These are phyloP conservation scores for Saccopteryx leptura DNA, from an alignment of 2,113 vertebrate genomes.

Conservation along the genomic window DNA sequence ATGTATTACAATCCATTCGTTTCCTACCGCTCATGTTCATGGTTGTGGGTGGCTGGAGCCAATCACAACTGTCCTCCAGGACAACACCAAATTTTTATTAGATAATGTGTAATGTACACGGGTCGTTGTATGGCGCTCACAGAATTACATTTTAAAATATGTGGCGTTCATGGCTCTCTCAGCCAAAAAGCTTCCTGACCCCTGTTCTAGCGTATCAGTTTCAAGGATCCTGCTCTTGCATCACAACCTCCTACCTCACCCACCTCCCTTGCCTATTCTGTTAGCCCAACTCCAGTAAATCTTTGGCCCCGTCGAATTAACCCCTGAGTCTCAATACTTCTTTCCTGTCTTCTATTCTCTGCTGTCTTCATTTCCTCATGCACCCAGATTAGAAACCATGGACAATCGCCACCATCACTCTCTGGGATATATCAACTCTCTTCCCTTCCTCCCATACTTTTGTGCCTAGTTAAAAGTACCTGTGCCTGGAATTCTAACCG, in stretches of 20 bases:
- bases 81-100: too few species aligned
- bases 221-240: background rate
- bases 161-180: too few species aligned
- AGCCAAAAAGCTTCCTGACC: too few species aligned
- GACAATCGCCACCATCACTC: rapidly evolving
- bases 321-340: background rate
- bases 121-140: too few species aligned
- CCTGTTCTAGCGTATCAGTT: background rate
- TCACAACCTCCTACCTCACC: background rate
- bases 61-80: too few species aligned
- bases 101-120: too few species aligned
- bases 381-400: background rate
- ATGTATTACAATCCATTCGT: too few species aligned
- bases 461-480: background rate
- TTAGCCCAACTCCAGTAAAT: background rate
- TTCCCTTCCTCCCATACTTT: background rate
- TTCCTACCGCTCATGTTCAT: too few species aligned
- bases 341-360: background rate
- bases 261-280: background rate
- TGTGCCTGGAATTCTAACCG: background rate
- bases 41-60: too few species aligned
- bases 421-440: background rate
- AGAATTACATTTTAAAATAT: too few species aligned
- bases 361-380: background rate
- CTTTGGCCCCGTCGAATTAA: background rate